A percentile compares a stretch with the other conserved stretches of the same genome.
These are phyloP conservation scores for Augochlora pura DNA, from an alignment of 1,140 invertebrate species.

Conservation along the genomic window DNA sequence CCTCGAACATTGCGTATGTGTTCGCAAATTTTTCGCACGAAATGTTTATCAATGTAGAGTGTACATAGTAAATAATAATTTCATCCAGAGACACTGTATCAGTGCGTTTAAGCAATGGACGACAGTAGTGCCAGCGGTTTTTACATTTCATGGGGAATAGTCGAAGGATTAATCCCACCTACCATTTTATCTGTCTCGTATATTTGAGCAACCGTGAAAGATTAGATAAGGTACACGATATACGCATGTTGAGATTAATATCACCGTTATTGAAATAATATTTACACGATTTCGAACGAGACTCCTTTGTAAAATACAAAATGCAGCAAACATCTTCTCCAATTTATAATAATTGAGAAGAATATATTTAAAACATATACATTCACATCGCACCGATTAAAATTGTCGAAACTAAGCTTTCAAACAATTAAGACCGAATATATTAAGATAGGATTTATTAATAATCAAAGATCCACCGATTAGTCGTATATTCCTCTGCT, in stretches of 20 bases:
- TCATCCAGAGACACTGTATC: not conserved
- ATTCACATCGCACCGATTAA: not conserved
- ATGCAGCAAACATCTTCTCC: not conserved
- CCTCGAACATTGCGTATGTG: not conserved
- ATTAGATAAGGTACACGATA: slow-evolving; percentile 40
- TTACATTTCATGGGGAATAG: not conserved
- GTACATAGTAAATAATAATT: slow-evolving; percentile 4
- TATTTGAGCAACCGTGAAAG: slow-evolving; percentile 13
- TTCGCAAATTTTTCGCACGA: not conserved
- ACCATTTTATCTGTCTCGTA: slow-evolving; percentile 16
- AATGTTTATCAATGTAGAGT: not conserved
- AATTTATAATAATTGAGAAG: too few relatives aligned
- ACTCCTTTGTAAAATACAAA: not conserved
- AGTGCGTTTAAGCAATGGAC: not conserved
- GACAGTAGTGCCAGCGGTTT: not conserved
- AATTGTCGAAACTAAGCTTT: too few relatives aligned
- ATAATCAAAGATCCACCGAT: too few relatives aligned
- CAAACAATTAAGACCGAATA: too few relatives aligned
- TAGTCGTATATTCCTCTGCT: too few relatives aligned
- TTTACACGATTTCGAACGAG: not conserved
- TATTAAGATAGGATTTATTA: too few relatives aligned
- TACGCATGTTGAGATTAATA: not conserved
- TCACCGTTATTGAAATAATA: not conserved
- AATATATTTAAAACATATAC: too few relatives aligned
- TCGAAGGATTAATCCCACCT: not conserved